Base-by-base conservation (phyloP, 2,797 vertebrate species). In the Premnoplex brunnescens region DNA sequence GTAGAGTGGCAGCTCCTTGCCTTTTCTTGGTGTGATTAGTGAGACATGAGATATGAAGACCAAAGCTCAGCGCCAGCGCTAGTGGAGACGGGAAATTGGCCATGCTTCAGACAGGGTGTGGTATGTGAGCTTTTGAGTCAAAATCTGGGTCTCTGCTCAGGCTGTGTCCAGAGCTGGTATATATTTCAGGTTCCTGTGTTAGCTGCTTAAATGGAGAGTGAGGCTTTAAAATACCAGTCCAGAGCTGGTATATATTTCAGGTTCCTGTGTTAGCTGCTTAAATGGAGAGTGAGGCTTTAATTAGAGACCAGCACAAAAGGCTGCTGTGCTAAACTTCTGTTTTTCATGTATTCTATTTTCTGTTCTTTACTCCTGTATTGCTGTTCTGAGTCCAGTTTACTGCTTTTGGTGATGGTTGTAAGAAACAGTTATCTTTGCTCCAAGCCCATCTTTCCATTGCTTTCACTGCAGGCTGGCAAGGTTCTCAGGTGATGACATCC, bases 11-110 rank as follows among this genome's bases (percentile, higher is more conserved):
- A 91, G 89, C 44, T 93, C 46, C 81, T 93, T 80, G 43, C 75
- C 36, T 87, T 48, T 63, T 78, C 69, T 55, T 82, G 76, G 83
- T 84, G 62, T 97, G 96, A 97, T 97, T 95, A 96, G 85, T 37
- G 71, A 85, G 92, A 75, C 72, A 34, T 91, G 95, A 95, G 77
- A 85, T 90, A 91, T 1, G 17, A 73, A 88, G 88, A 93, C 74
- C 21, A 55, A 95, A 91, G 85, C 91, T 91, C 66, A 67, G 79
- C 51, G 34, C 64, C 88, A 46, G 59, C 7, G 0, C 68, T 82
- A 58, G 63, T 32, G 62, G 71, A 91, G 93, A 93, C 81, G 63
- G 90, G 87, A 96, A 93, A 90, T 83, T 79, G 92, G 85, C 88
- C 56, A 6, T 64, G n/a, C 48, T 92, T 58, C 78, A 89, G 83